Base-by-base conservation (phyloP, 2,888 invertebrate genomes). In the Boloria selene region DNA sequence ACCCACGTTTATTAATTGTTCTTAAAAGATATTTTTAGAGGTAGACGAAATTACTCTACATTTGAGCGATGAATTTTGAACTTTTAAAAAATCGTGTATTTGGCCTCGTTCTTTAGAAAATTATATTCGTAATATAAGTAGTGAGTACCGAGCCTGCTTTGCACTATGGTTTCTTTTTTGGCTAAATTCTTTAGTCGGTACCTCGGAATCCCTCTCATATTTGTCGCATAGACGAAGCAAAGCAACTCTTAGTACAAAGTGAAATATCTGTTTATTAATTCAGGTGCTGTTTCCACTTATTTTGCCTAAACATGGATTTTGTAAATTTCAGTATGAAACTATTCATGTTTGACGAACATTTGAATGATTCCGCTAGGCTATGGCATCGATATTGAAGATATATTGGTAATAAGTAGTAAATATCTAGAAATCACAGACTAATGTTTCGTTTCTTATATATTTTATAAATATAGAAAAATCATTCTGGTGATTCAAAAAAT, bases 221-320 rank as follows among this genome's bases (percentile, higher is more conserved):
- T 56, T 56, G 56, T 56, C 56, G 44, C 22, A 56, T 56, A 56
- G 56, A 56, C n/a, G 44, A n/a, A 56, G 56, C 56, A 56, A 56
- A 56, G 45, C 56, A 45, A 45, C 56, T 56, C 44, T 56, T 44
- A 22, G 17, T 1, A 22, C 44, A 56, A 56, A 56, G 56, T 22
- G 44, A 45, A 56, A 56, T 45, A 56, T 45, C 22, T 22, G n/a
- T 56, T 56, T 45, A 56, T 56, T 56, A 56, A 56, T 56, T 56
- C 44, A 45, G 22, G 4, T 44, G 45, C 44, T 22, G 56, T 56
- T 56, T 56, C 56, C 56, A 56, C 22, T 44, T 55, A 14, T 42
- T 18, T 18, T 14, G 18, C 6, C 42, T 18, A 44, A 44, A 42
- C 44, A 42, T 54, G 16, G 1, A 13, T 13, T 38, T 42, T 18